Evolutionary conservation across 2,888 invertebrate genomes (phyloP).

Genomic region (Hydriomena furcata): DNA sequence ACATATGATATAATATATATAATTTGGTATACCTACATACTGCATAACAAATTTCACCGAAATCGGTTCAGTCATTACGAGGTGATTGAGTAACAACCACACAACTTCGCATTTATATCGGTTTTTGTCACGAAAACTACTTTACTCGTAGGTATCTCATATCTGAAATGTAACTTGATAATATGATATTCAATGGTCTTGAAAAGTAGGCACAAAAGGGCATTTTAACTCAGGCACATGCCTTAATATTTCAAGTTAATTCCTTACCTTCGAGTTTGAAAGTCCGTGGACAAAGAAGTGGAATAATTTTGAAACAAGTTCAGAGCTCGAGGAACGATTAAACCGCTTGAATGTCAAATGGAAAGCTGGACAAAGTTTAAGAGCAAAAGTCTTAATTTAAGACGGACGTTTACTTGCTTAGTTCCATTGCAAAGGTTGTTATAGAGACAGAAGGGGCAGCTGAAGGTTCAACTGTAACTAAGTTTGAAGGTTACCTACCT

Average conservation of each 20-base stretch:
- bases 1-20: too few relatives aligned
- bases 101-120: too few relatives aligned
- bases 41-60: too few relatives aligned
- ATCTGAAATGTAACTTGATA: too few relatives aligned
- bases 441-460: conserved; percentile 3
- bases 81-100: too few relatives aligned
- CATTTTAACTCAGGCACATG: conserved; percentile 20
- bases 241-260: conserved; percentile 49
- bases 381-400: conserved; percentile 57
- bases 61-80: too few relatives aligned
- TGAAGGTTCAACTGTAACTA: too few relatives aligned
- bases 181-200: too few relatives aligned
- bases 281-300: conserved; percentile 51
- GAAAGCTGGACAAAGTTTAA: conserved; percentile 64
- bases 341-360: conserved; percentile 67
- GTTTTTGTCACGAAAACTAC: too few relatives aligned
- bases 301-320: conserved; percentile 61
- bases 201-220: conserved; percentile 18
- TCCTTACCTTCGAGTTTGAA: conserved; percentile 45
- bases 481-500: too few relatives aligned
- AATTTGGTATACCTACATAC: too few relatives aligned
- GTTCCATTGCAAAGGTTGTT: too few relatives aligned
- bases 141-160: conserved; percentile 1
- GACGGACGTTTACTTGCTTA: conserved; percentile 49
- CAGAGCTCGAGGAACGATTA: conserved; percentile 68